These are phyloP conservation scores for Apis laboriosa DNA, from an alignment of 1,140 invertebrate genomes.

Conservation along the genomic window DNA sequence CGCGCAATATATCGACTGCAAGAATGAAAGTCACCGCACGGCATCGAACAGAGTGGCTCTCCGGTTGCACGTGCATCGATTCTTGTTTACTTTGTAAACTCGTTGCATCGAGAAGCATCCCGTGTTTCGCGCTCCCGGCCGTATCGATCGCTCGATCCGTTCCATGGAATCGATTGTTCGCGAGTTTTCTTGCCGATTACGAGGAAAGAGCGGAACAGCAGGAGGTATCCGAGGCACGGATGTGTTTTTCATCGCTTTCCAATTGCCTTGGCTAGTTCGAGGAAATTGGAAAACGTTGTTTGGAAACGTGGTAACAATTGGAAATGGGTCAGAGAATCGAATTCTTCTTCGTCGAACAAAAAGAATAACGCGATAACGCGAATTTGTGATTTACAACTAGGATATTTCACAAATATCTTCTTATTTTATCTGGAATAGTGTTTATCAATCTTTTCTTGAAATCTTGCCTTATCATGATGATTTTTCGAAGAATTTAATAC, in stretches of 20 bases:
- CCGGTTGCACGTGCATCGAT: conserved; percentile 57
- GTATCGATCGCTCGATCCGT: conserved; percentile 68
- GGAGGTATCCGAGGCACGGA: conserved; percentile 13
- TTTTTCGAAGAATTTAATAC: too few species aligned
- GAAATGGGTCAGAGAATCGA: conserved; percentile 34
- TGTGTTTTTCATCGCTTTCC: conserved; percentile 34
- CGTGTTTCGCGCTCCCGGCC: conserved; percentile 17
- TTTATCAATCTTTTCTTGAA: too few species aligned
- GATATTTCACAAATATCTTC: too few species aligned
- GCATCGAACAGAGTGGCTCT: not conserved
- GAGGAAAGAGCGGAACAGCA: conserved; percentile 10
- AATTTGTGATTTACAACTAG: conserved; percentile 22
- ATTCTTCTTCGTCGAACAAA: too few species aligned
- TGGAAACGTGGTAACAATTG: not conserved
- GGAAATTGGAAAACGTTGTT: conserved; percentile 14
- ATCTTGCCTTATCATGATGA: too few species aligned
- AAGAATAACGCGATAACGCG: conserved; percentile 30
- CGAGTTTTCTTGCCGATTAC: conserved; percentile 54
- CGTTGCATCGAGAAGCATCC: conserved; percentile 38
- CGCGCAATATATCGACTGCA: not conserved
- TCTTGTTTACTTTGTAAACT: conserved; percentile 69
- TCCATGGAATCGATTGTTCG: conserved; percentile 68
- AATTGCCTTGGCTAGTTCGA: conserved; percentile 1
- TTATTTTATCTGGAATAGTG: too few species aligned
- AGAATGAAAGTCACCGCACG: not conserved